Evolutionary conservation across 2,888 invertebrate genomes (phyloP), one percentile per base, ranked within the genome.

Genomic region (Mesorhabditis spiculigera): DNA sequence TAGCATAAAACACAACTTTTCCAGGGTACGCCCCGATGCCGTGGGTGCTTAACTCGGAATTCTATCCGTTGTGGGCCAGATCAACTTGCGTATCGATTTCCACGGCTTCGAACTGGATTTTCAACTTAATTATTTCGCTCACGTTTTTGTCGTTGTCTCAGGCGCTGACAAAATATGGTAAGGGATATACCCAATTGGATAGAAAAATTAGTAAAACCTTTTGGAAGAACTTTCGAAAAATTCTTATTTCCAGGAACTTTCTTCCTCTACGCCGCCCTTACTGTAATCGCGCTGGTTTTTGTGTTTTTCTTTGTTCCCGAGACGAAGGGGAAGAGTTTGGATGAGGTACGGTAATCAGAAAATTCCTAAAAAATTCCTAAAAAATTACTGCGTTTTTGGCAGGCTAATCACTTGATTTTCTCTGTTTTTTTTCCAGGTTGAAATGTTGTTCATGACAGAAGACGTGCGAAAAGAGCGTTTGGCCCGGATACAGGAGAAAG

Each of bases 31-130:
- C 89, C 5, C 88, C 89, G 4, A 89, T 89, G 87, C 89, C 89
- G 3, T 89, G 89, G 89, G 89, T 89, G 5, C 87, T 89, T 68
- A 89, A 89, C 80, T 88, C 89, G 4, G 89, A 89, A 81, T 89
- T 89, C 68, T 89, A 88, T 78, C 89, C 89, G 0, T 81, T 87
- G 45, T 89, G 89, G 89, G 89, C 89, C 0, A 82, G 89, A 67
- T 86, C 88, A 61, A 80, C 88, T 0, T 87, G 88, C 61, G 79
- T 76, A n/a, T 75, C 78, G 6, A 71, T 79, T 5, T 71, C 78
- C 13, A 81, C 81, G 6, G 75, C 77, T 0, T 78, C 85, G 65
- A 89, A 89, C 80, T 89, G 89, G 89, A 78, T 87, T 4, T 87
- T 87, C 77, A 89, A 89, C 78, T 82, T 89, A 43, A 73, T 88